Conservation (phyloP, 2,888 invertebrate genomes). For the Mythimna loreyi region DNA sequence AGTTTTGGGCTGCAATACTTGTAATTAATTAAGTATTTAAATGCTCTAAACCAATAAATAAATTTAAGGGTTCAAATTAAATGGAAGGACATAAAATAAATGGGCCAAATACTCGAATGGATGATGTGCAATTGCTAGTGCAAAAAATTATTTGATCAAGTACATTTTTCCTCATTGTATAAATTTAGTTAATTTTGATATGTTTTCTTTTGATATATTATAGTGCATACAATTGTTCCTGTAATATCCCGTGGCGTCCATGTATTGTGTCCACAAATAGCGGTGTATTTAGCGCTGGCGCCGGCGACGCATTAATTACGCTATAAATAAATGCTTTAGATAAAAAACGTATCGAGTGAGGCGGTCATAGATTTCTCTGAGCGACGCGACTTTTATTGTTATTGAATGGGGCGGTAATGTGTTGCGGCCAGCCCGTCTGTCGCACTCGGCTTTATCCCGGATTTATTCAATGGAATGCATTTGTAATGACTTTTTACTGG, state of each 20-base stretch:
- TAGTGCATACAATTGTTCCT: background rate
- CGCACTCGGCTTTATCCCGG: conserved; percentile 39
- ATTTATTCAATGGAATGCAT: conserved; percentile 46
- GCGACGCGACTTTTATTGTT: conserved; percentile 58
- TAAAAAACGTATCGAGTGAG: conserved; percentile 59
- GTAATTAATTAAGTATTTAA: background rate
- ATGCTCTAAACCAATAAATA: background rate
- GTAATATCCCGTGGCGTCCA: conserved; percentile 43
- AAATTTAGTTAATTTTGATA: background rate
- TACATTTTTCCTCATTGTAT: too few relatives aligned
- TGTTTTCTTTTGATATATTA: background rate
- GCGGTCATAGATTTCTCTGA: conserved; percentile 58
- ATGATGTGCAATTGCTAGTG: too few relatives aligned
- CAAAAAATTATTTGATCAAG: too few relatives aligned
- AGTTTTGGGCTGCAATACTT: background rate
- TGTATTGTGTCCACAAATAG: conserved; percentile 70
- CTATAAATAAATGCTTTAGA: conserved; percentile 75
- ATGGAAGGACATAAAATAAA: background rate
- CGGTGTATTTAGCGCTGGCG: conserved; percentile 70
- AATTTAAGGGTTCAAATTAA: conserved; percentile 11
- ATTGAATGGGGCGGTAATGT: conserved; percentile 59
- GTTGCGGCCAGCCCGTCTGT: conserved; percentile 47
- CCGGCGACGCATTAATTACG: conserved; percentile 77
- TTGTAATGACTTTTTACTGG: conserved; percentile 43
- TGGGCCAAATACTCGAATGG: too few relatives aligned